These are phyloP conservation scores for Diloba caeruleocephala DNA, from an alignment of 2,888 invertebrate genomes.

Conservation along the genomic window DNA sequence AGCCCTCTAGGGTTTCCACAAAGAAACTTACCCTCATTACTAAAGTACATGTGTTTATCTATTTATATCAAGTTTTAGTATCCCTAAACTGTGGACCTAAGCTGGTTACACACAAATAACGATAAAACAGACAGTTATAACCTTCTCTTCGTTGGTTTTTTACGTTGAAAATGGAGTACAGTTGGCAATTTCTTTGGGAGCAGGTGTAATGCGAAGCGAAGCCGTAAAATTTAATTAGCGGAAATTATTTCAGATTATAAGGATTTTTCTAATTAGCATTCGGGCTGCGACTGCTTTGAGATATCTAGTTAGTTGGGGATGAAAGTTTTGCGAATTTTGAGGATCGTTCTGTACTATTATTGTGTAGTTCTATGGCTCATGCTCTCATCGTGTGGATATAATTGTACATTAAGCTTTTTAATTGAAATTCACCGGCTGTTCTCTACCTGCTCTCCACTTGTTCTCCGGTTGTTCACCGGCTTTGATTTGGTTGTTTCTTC, in stretches of 20 bases:
- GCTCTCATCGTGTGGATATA: no score
- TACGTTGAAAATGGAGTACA: conserved; percentile 56
- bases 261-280: conserved; percentile 80
- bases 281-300: conserved; percentile 18
- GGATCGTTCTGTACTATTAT: conserved; percentile 13
- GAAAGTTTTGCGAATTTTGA: conserved; percentile 7
- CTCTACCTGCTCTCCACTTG: no score
- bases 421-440: no score
- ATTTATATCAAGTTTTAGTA: conserved; percentile 43
- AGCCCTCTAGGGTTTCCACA: conserved; percentile 13
- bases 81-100: conserved; percentile 16
- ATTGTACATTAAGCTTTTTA: no score
- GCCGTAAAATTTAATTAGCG: conserved; percentile 79
- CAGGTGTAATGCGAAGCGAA: conserved; percentile 70
- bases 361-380: no score
- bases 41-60: conserved; percentile 43
- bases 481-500: no score
- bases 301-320: conserved; percentile 22
- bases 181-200: conserved; percentile 56
- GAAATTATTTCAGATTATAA: conserved; percentile 78
- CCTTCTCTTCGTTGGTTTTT: conserved; percentile 51
- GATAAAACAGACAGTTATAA: conserved; percentile 60
- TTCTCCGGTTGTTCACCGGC: no score
- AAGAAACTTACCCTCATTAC: conserved; percentile 31
- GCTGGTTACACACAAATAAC: conserved; percentile 54